phyloP scores from a whole-genome alignment of 2,888 invertebrate species.

The Drosophila quinaria region DNA sequence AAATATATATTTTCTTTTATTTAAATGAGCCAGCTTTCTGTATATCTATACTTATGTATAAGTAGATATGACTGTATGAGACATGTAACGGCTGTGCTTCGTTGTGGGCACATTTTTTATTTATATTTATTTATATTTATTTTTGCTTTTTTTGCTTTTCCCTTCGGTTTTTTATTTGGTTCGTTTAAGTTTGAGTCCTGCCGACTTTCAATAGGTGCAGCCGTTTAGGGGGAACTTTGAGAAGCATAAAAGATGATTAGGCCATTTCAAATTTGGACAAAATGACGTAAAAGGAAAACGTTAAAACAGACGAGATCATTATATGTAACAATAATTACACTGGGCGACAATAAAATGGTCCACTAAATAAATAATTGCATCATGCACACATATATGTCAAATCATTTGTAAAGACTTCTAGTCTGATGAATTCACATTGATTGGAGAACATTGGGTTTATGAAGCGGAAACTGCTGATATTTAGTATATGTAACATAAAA shows the following conservation, averaged over 20 bases:
- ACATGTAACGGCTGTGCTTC: slow-evolving; percentile 70
- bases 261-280: slow-evolving; percentile 67
- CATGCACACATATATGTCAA: slow-evolving; percentile 25
- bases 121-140: slow-evolving; percentile 34
- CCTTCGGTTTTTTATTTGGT: slow-evolving; percentile 14
- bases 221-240: background rate
- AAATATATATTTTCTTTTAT: slow-evolving; percentile 75
- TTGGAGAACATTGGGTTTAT: slow-evolving; percentile 30
- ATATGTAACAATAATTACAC: slow-evolving; percentile 65
- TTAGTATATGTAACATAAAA: slow-evolving; percentile 2
- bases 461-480: slow-evolving; percentile 36
- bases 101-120: slow-evolving; percentile 30
- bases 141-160: slow-evolving; percentile 29
- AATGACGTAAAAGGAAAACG: slow-evolving; percentile 62
- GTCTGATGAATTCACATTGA: slow-evolving; percentile 28
- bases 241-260: slow-evolving; percentile 77
- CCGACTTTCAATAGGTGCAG: slow-evolving; percentile 73
- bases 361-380: slow-evolving; percentile 57
- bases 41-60: slow-evolving; percentile 19
- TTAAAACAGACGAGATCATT: slow-evolving; percentile 31
- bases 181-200: slow-evolving; percentile 42
- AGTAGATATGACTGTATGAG: slow-evolving; percentile 39
- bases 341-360: slow-evolving; percentile 64
- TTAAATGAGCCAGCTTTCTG: slow-evolving; percentile 72
- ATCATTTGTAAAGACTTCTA: slow-evolving; percentile 28